Conservation (phyloP, 2,797 vertebrate species). For the Helicolenus hilgendorfi region DNA sequence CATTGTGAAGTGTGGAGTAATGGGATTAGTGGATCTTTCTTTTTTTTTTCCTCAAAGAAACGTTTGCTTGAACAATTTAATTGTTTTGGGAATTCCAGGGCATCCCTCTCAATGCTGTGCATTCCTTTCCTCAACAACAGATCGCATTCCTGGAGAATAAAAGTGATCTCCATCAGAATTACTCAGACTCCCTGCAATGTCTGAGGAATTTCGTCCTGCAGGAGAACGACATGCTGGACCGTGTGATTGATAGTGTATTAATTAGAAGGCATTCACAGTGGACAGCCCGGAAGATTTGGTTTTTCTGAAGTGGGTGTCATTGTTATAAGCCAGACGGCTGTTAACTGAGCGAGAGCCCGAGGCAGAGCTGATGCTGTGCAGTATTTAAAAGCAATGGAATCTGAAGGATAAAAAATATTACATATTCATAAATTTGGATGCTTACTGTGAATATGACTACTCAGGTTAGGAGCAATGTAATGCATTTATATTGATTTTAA, state of each 20-base stretch:
- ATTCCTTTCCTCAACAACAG: constrained; percentile 77
- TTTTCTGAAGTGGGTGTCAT: constrained; percentile 66
- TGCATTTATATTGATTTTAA: not conserved
- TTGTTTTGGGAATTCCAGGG: constrained; percentile 80
- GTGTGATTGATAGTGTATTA: constrained; percentile 84
- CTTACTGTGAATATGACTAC: constrained; percentile 2
- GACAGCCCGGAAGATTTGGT: constrained; percentile 24
- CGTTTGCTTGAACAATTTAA: constrained; percentile 83
- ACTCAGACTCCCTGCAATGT: constrained; percentile 78
- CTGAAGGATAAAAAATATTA: not conserved
- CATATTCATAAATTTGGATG: not conserved
- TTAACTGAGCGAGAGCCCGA: constrained; percentile 5
- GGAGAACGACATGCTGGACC: constrained; percentile 63
- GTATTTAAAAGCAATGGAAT: not conserved
- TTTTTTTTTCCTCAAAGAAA: constrained; percentile 65
- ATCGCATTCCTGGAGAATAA: constrained; percentile 86
- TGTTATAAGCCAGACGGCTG: constrained; percentile 51
- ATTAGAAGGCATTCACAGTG: constrained; percentile 67
- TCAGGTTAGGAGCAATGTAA: not conserved
- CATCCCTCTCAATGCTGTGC: constrained; percentile 70
- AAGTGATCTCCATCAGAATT: constrained; percentile 86
- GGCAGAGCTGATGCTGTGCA: not conserved
- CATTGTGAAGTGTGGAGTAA: constrained; percentile 71
- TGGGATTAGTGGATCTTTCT: constrained; percentile 65
- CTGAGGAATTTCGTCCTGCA: constrained; percentile 76